These are phyloP conservation scores for Noturus placidus DNA, from an alignment of 2,113 vertebrate species.

Conservation along the genomic window DNA sequence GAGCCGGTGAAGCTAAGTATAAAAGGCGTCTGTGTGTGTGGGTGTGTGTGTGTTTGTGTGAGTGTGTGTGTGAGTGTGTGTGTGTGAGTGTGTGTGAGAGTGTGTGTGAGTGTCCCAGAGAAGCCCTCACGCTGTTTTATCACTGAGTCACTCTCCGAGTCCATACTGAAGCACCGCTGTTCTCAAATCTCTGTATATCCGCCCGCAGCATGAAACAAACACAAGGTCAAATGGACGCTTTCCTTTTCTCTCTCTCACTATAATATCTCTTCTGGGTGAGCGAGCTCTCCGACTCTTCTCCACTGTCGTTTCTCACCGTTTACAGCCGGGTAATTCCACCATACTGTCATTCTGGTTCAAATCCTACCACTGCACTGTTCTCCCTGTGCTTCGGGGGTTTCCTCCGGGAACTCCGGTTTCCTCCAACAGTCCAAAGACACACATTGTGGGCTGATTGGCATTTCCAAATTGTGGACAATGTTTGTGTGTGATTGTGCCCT, in stretches of 20 bases:
- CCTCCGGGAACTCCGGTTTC: too few relatives aligned
- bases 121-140: slow-evolving; percentile 25
- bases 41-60: slow-evolving; percentile 31
- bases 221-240: slow-evolving; percentile 21
- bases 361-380: background rate
- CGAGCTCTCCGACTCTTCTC: background rate
- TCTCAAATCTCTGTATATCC: slow-evolving; percentile 5
- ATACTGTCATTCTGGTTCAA: background rate
- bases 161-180: slow-evolving; percentile 26
- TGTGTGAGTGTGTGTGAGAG: slow-evolving; percentile 24
- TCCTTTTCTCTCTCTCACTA: background rate
- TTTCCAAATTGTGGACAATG: too few relatives aligned
- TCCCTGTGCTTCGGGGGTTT: too few relatives aligned
- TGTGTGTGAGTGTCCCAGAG: slow-evolving; percentile 29
- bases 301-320: background rate
- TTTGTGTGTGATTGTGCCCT: too few relatives aligned
- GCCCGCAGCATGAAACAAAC: slow-evolving; percentile 11
- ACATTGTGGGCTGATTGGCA: too few relatives aligned
- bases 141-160: slow-evolving; percentile 1
- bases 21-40: slow-evolving; percentile 5
- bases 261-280: background rate
- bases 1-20: slow-evolving; percentile 12
- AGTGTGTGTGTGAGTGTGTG: slow-evolving; percentile 17
- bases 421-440: too few relatives aligned
- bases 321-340: background rate